phyloP scores from a whole-genome alignment of 2,888 invertebrate species.

The Mamestra brassicae region DNA sequence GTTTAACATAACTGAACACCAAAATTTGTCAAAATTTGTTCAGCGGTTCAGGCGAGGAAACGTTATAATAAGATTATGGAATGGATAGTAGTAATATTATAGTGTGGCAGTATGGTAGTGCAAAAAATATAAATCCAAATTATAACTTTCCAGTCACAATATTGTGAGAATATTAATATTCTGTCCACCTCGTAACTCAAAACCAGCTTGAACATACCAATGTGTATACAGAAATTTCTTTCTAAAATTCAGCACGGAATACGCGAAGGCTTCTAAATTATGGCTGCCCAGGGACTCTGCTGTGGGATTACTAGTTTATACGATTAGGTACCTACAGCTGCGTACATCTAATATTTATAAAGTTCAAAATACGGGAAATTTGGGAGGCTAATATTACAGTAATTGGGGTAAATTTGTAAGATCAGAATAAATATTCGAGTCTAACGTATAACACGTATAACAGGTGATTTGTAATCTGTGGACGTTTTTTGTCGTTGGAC shows the following conservation, averaged over 20 bases:
- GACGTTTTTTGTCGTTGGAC: background rate
- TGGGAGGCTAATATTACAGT: constrained; percentile 33
- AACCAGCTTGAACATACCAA: constrained; percentile 33
- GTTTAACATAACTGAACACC: too few species aligned
- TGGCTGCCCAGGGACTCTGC: constrained; percentile 39
- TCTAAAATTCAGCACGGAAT: constrained; percentile 53
- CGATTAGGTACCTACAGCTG: constrained; percentile 45
- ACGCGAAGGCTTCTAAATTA: constrained; percentile 51
- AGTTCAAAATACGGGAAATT: constrained; percentile 47
- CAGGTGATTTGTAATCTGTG: background rate
- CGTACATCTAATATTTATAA: constrained; percentile 59
- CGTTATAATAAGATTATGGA: too few species aligned
- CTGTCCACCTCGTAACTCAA: constrained; percentile 24
- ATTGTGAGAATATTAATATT: constrained; percentile 14
- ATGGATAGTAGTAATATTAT: too few species aligned
- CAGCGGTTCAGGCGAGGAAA: too few species aligned
- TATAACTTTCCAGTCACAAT: background rate
- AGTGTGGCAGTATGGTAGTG: too few species aligned
- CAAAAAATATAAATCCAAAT: background rate
- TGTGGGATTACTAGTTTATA: constrained; percentile 51
- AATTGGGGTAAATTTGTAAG: constrained; percentile 49
- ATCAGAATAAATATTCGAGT: constrained; percentile 18
- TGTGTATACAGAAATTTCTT: constrained; percentile 39
- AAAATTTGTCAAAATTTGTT: too few species aligned
- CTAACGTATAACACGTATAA: background rate